These are phyloP conservation scores for Pseudomyrmex cubaensis DNA, from an alignment of 1,140 invertebrate genomes.

Conservation along the genomic window DNA sequence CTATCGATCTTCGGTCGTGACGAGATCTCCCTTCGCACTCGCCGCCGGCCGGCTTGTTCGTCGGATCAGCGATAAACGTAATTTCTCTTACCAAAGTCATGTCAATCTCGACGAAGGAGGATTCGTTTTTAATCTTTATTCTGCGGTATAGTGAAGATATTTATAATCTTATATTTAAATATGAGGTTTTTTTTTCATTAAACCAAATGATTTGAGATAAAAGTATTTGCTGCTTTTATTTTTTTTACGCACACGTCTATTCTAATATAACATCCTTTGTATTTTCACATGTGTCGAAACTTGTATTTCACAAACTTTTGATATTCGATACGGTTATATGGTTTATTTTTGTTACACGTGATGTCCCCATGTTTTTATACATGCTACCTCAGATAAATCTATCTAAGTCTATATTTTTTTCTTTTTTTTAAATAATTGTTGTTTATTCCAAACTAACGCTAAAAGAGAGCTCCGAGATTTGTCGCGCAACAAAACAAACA, in stretches of 20 bases:
- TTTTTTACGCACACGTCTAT: background rate
- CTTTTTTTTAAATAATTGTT: background rate
- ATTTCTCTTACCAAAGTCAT: slow-evolving; percentile 59
- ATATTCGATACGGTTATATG: background rate
- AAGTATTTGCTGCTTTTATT: background rate
- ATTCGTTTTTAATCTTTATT: slow-evolving; percentile 28
- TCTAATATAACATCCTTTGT: background rate
- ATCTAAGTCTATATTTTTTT: background rate
- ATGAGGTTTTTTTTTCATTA: slow-evolving; percentile 17
- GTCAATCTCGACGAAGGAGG: background rate
- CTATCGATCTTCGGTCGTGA: slow-evolving; percentile 64
- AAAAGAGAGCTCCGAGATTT: background rate
- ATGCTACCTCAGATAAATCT: too few species aligned
- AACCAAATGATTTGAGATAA: background rate
- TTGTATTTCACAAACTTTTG: background rate
- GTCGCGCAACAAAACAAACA: background rate
- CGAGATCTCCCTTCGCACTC: slow-evolving; percentile 16
- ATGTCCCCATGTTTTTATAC: too few species aligned
- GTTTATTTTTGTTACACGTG: too few species aligned
- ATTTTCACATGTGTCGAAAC: background rate
- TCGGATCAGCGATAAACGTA: slow-evolving; percentile 55
- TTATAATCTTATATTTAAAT: slow-evolving; percentile 20
- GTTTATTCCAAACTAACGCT: background rate
- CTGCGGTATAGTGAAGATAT: background rate
- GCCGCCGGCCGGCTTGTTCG: slow-evolving; percentile 24